These are phyloP conservation scores for Synanthedon andrenaeformis DNA, from an alignment of 2,888 invertebrate genomes.

Conservation along the genomic window DNA sequence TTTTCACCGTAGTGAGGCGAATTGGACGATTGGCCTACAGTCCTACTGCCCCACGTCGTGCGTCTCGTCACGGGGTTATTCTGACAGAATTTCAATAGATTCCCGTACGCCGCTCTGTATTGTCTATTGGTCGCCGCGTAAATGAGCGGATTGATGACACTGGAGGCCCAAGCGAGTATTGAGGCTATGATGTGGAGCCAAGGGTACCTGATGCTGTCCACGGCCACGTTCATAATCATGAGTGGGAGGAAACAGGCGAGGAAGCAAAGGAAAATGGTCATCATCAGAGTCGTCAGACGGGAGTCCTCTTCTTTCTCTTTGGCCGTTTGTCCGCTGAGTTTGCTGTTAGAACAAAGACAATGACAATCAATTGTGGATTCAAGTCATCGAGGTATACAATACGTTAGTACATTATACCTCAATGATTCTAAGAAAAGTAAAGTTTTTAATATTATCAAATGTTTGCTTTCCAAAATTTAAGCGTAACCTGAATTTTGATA, in stretches of 20 bases:
- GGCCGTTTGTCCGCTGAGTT: slow-evolving; percentile 58
- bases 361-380: not conserved
- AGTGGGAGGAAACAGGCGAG: slow-evolving; percentile 87
- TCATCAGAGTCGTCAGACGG: slow-evolving; percentile 86
- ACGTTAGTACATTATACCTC: no score
- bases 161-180: slow-evolving; percentile 89
- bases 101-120: slow-evolving; percentile 75
- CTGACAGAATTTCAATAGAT: slow-evolving; percentile 58
- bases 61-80: slow-evolving; percentile 43
- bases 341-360: slow-evolving; percentile 34
- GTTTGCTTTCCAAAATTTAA: no score
- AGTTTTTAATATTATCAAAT: no score
- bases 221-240: slow-evolving; percentile 89
- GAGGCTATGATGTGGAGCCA: slow-evolving; percentile 86
- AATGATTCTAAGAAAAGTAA: no score
- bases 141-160: slow-evolving; percentile 90
- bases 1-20: slow-evolving; percentile 57
- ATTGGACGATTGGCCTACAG: slow-evolving; percentile 58
- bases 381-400: not conserved
- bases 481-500: no score
- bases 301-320: slow-evolving; percentile 77
- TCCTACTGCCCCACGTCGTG: slow-evolving; percentile 59
- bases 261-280: slow-evolving; percentile 89
- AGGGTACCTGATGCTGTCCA: slow-evolving; percentile 79
- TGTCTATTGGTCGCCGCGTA: slow-evolving; percentile 91